Percentiles rank a stretch among this genome's conserved stretches.
Conservation (phyloP, 2,888 invertebrate species). For the Philereme vetulata region DNA sequence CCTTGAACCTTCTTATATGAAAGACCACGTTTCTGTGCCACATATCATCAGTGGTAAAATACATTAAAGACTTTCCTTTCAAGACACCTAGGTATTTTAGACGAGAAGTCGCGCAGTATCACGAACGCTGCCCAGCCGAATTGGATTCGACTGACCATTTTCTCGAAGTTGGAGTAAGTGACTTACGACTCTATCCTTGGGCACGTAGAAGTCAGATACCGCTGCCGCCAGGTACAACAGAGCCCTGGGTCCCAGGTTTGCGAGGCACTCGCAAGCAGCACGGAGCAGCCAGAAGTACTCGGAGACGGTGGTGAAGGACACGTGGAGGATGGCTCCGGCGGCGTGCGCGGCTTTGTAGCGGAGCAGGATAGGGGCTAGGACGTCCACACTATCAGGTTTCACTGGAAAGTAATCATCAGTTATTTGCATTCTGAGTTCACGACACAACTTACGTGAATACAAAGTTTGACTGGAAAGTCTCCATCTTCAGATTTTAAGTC, state of each 20-base stretch:
- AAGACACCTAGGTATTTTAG: too few species aligned
- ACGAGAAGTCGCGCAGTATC: too few species aligned
- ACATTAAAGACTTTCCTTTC: too few species aligned
- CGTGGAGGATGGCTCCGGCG: slow-evolving; percentile 88
- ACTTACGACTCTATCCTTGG: slow-evolving; percentile 94
- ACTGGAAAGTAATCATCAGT: slow-evolving; percentile 72
- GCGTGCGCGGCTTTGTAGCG: slow-evolving; percentile 92
- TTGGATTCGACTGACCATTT: too few species aligned
- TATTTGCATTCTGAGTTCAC: not conserved
- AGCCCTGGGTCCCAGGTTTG: slow-evolving; percentile 86
- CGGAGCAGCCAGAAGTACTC: slow-evolving; percentile 97
- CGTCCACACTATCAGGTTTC: slow-evolving; percentile 88
- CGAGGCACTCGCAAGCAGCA: slow-evolving; percentile 91
- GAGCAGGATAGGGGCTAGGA: slow-evolving; percentile 87
- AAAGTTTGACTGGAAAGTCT: not conserved
- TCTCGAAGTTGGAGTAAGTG: too few species aligned
- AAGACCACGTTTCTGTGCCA: too few species aligned
- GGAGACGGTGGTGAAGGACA: slow-evolving; percentile 92
- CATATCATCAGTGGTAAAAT: too few species aligned
- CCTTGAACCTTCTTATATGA: too few species aligned
- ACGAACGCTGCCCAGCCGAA: too few species aligned
- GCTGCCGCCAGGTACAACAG: slow-evolving; percentile 98
- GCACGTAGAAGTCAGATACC: slow-evolving; percentile 99
- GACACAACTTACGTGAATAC: not conserved
- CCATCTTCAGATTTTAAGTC: too few species aligned